Evolutionary conservation across 2,797 vertebrate genomes (phyloP).

Genomic region (Macropus fuliginosus): DNA sequence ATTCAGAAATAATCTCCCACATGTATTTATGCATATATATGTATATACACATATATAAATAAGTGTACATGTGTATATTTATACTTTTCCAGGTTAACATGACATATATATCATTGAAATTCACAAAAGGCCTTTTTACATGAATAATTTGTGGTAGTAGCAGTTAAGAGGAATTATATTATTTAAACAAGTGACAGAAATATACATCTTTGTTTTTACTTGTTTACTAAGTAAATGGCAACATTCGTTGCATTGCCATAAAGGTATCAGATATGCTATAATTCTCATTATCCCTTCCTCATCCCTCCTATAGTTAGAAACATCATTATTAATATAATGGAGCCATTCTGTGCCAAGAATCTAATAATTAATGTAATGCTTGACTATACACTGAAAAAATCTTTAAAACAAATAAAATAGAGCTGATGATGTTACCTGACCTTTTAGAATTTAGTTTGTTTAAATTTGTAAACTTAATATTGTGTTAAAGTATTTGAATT

Average conservation of each 20-base stretch:
- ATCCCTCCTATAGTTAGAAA: neutral
- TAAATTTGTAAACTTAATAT: conserved; percentile 40
- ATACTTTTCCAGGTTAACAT: neutral
- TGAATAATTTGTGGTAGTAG: neutral
- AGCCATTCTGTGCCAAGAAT: neutral
- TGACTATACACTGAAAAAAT: neutral
- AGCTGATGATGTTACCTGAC: neutral
- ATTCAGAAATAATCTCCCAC: neutral
- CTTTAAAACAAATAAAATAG: neutral
- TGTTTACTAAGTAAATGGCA: neutral
- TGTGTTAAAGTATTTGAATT: neutral
- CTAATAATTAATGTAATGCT: neutral
- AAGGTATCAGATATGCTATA: neutral
- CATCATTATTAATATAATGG: neutral
- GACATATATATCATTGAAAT: neutral
- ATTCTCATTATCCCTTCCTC: neutral
- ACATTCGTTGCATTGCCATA: neutral
- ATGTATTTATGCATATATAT: neutral
- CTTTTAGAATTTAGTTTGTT: conserved; percentile 59
- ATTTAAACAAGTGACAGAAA: neutral
- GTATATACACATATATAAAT: neutral
- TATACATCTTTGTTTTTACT: neutral
- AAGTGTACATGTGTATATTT: neutral
- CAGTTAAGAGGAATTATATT: neutral
- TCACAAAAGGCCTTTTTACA: neutral